Conservation (phyloP, 2,113 vertebrate genomes). For the Xyrauchen texanus region DNA sequence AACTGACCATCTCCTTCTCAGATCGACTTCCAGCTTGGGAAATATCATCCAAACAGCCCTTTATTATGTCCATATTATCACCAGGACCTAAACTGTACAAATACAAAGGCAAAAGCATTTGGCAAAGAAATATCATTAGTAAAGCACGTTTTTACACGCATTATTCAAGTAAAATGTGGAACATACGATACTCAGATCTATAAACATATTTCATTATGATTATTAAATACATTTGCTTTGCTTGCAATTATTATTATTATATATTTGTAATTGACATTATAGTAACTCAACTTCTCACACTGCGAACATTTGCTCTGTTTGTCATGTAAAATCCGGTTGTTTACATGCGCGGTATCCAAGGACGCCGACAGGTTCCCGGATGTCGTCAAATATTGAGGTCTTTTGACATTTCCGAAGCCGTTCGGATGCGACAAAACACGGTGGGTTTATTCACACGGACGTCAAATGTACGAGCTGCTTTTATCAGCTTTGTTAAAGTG, state of each 20-base stretch:
- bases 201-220: too few relatives aligned
- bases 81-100: background rate
- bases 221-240: too few relatives aligned
- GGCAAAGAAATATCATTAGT: background rate
- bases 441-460: too few relatives aligned
- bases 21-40: constrained; percentile 68
- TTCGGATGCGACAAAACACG: too few relatives aligned
- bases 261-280: too few relatives aligned
- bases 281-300: background rate
- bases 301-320: background rate
- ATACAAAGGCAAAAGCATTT: background rate
- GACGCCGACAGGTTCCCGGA: background rate
- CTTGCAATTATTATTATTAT: too few relatives aligned
- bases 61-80: constrained; percentile 80
- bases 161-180: too few relatives aligned
- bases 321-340: background rate
- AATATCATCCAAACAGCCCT: constrained; percentile 77
- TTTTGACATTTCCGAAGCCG: too few relatives aligned
- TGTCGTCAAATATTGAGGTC: background rate
- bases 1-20: constrained; percentile 1
- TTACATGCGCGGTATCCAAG: background rate
- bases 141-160: background rate
- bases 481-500: too few relatives aligned
- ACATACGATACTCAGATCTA: too few relatives aligned
- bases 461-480: too few relatives aligned